These are phyloP conservation scores for Trichomalopsis sarcophagae DNA, from an alignment of 1,140 invertebrate genomes.

Conservation along the genomic window DNA sequence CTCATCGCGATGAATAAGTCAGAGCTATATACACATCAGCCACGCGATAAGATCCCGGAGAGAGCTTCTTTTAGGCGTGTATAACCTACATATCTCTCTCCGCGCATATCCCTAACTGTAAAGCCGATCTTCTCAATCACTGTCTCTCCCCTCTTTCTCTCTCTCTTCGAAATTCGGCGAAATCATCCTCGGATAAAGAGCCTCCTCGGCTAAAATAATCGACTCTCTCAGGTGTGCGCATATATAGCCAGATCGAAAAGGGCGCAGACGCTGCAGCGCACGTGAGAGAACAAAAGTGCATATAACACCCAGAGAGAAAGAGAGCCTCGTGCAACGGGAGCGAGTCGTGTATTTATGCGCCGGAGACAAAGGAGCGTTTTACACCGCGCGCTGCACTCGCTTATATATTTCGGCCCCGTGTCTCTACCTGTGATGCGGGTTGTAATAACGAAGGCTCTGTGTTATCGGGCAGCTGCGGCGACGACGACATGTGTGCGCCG, in stretches of 20 bases:
- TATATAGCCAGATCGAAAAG: too few relatives aligned
- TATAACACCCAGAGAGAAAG: not conserved
- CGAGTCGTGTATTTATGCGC: not conserved
- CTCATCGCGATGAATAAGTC: too few relatives aligned
- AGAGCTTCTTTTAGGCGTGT: too few relatives aligned
- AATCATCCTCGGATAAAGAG: not conserved
- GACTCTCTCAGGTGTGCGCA: too few relatives aligned
- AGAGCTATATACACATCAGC: too few relatives aligned
- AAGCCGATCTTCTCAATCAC: too few relatives aligned
- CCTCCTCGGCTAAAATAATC: too few relatives aligned
- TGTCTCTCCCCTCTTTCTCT: too few relatives aligned
- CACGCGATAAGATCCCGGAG: too few relatives aligned
- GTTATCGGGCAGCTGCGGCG: not conserved
- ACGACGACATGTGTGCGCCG: not conserved
- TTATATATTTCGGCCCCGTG: not conserved
- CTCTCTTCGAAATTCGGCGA: not conserved
- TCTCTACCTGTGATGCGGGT: not conserved
- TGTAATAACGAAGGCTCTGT: not conserved
- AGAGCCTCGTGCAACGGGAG: not conserved
- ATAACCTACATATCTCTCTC: too few relatives aligned
- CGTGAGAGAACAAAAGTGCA: constrained; percentile 7
- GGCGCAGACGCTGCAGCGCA: not conserved
- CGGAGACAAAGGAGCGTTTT: constrained; percentile 1
- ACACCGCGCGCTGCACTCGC: not conserved
- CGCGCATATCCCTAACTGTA: too few relatives aligned